Evolutionary conservation across 1,140 invertebrate species (phyloP).

Genomic region (Choristoneura fumiferana): DNA sequence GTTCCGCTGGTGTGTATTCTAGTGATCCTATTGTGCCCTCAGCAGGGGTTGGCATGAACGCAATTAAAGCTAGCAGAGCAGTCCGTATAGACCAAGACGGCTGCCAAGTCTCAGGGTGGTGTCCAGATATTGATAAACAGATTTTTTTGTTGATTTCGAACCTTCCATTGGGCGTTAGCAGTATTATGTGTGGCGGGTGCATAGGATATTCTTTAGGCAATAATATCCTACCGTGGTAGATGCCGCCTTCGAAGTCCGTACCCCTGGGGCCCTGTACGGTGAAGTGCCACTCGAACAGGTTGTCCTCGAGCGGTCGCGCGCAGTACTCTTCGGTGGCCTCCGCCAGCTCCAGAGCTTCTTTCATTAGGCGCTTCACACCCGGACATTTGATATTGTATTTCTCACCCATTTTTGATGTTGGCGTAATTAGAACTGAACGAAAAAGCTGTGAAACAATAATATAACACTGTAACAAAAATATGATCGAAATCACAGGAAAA

Average conservation of each 20-base stretch:
- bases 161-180: conserved; percentile 96
- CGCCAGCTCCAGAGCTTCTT: conserved; percentile 92
- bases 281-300: conserved; percentile 99
- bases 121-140: conserved; percentile 96
- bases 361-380: conserved; percentile 96
- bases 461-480: conserved; percentile 30
- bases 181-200: conserved; percentile 97
- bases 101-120: conserved; percentile 98
- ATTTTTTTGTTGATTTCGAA: conserved; percentile 98
- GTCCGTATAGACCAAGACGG: conserved; percentile 98
- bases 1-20: conserved; percentile 91
- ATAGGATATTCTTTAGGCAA: conserved; percentile 96
- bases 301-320: conserved; percentile 95
- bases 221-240: conserved; percentile 95
- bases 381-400: conserved; percentile 75
- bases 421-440: conserved; percentile 22
- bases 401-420: conserved; percentile 63
- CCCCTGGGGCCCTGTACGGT: conserved; percentile 93
- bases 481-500: conserved; percentile 36
- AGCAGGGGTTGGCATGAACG: conserved; percentile 95
- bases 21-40: conserved; percentile 94
- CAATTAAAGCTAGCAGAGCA: conserved; percentile 93
- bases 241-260: conserved; percentile 92
- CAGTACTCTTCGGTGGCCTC: conserved; percentile 94
- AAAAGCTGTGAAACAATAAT: conserved; percentile 31